Base-by-base conservation (phyloP, 2,113 vertebrate genomes). In the Ciconia maguari region DNA sequence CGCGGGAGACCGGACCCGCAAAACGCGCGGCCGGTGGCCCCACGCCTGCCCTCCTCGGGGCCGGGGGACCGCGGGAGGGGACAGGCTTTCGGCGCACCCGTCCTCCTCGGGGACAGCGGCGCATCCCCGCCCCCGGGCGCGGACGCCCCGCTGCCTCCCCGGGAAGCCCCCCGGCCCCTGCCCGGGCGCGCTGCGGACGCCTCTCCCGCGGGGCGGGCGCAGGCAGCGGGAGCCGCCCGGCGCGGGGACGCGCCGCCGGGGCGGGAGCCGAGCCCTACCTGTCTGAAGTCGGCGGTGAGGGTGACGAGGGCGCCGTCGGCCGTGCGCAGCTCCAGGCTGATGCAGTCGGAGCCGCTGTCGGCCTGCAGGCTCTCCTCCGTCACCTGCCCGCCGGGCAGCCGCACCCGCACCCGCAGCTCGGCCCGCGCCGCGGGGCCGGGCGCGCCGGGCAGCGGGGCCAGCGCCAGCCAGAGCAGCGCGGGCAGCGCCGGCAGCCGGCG, bases 331-430 rank as follows among this genome's bases (percentile, higher is more conserved):
- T 99, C 99, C 26, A 99, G 96, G 44, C 98, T 98, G 96, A 99
- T 98, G 70, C 98, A 98, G 98, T 99, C 99, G 49, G 95, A 97
- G 36, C 99, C 98, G 76, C 98, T 98, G 98, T 99, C 99, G 80
- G 99, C 99, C 95, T 99, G 99, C 97, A 99, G 94, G 65, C 98
- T 98, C 98, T 99, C 99, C 96, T 99, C 99, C 19, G 99, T 98
- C 97, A 99, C 98, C 95, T 98, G 98, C 91, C 99, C 99, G 96
- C 99, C 99, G 15, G 98, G 95, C 94, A 99, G 97, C 75, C 99
- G 98, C 94, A 99, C 99, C 27, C 98, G 98, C 71, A 99, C 99
- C 93, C 98, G 98, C 94, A 99, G 98, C 98, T 99, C 99, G 0
- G 99, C 98, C 11, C 87, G 74, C 7, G 88, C 90, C 26, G 91